Conservation (phyloP, 2,797 vertebrate genomes). For the Bradypus variegatus region DNA sequence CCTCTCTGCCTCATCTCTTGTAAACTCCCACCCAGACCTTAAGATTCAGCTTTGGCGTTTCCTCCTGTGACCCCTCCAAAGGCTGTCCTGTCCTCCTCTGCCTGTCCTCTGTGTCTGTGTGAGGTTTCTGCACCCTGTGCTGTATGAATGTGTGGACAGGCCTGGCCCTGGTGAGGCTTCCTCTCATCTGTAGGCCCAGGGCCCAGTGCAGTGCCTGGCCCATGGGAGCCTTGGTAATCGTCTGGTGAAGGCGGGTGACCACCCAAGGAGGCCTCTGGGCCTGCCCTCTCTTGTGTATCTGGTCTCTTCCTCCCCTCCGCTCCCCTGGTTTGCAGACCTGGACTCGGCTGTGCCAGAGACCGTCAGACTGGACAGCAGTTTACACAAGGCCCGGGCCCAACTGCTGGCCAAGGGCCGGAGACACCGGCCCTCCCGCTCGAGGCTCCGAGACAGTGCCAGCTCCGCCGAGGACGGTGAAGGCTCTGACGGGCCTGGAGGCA, state of each 20-base stretch:
- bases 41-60: not conserved
- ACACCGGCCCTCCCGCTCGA: slow-evolving; percentile 83
- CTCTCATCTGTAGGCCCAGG: not conserved
- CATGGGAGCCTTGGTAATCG: not conserved
- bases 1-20: not conserved
- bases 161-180: not conserved
- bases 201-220: not conserved
- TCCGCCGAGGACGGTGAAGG: slow-evolving; percentile 83
- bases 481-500: slow-evolving; percentile 75
- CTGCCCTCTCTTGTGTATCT: not conserved
- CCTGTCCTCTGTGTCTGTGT: not conserved
- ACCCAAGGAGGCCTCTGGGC: not conserved
- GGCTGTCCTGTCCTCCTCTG: not conserved
- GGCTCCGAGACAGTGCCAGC: slow-evolving; percentile 85
- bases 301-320: slow-evolving; percentile 13
- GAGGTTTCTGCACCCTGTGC: not conserved
- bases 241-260: not conserved
- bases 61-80: not conserved
- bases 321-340: slow-evolving; percentile 76
- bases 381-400: slow-evolving; percentile 87
- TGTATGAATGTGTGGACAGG: not conserved
- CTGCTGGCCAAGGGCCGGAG: slow-evolving; percentile 81
- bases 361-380: slow-evolving; percentile 86
- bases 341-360: slow-evolving; percentile 88
- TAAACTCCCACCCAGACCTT: not conserved